Percentiles rank a stretch among this genome's conserved stretches.
Conservation (phyloP, 1,140 invertebrate genomes). For the Anadara kagoshimensis region DNA sequence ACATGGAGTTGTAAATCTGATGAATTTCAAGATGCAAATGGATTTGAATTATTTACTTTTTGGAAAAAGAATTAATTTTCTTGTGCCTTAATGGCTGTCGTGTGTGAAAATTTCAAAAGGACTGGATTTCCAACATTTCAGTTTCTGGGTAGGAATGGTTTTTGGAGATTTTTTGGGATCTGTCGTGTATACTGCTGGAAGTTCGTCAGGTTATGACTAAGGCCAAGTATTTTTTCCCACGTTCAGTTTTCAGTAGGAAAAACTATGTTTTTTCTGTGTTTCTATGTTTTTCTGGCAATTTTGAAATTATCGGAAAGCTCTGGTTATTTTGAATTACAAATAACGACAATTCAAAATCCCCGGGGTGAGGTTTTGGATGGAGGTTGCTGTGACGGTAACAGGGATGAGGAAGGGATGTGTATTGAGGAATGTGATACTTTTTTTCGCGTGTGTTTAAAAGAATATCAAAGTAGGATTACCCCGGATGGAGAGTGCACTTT, state of each 20-base stretch:
- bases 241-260: conserved; percentile 30
- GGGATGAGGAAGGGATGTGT: conserved; percentile 76
- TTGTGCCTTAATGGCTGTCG: conserved; percentile 5
- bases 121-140: conserved; percentile 7
- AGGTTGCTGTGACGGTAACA: conserved; percentile 83
- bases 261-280: conserved; percentile 42
- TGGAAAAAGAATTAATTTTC: conserved; percentile 4
- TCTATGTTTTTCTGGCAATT: conserved; percentile 27
- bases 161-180: conserved; percentile 29
- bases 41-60: conserved; percentile 18
- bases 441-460: conserved; percentile 94
- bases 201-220: conserved; percentile 22
- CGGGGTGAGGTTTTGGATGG: conserved; percentile 86
- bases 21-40: background rate
- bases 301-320: conserved; percentile 71
- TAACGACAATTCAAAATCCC: conserved; percentile 90
- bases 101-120: conserved; percentile 20
- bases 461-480: conserved; percentile 94
- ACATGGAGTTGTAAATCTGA: background rate
- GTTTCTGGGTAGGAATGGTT: conserved; percentile 42
- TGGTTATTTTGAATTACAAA: conserved; percentile 93
- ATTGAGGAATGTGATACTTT: conserved; percentile 87
- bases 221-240: conserved; percentile 16
- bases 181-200: conserved; percentile 10
- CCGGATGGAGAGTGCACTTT: conserved; percentile 91